Evolutionary conservation across 2,797 vertebrate species (phyloP).

Genomic region (Lates japonicus): DNA sequence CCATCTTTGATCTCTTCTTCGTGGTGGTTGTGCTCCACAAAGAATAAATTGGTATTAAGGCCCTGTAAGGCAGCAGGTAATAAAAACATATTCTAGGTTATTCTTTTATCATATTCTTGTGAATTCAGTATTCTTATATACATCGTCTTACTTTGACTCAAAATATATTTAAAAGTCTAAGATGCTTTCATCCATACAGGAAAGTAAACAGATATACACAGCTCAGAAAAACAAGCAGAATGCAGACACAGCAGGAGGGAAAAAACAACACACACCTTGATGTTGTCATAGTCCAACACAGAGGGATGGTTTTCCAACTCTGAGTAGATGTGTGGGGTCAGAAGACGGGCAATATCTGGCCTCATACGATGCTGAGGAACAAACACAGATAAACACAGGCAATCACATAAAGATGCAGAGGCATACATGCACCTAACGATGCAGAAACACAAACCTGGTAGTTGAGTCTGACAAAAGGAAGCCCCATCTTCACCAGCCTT

Average conservation of each 20-base stretch:
- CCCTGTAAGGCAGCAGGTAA: slow-evolving; percentile 84
- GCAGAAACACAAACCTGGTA: slow-evolving; percentile 89
- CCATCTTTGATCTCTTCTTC: slow-evolving; percentile 92
- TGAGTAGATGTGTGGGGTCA: slow-evolving; percentile 93
- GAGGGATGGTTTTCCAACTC: slow-evolving; percentile 93
- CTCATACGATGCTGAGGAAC: slow-evolving; percentile 93
- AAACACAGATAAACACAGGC: slow-evolving; percentile 18
- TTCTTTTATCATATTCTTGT: slow-evolving; percentile 1
- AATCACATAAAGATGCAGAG: background rate
- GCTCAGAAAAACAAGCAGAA: slow-evolving; percentile 15
- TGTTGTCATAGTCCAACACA: slow-evolving; percentile 91
- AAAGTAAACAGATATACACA: slow-evolving; percentile 14
- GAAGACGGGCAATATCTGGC: slow-evolving; percentile 93
- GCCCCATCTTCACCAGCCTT: slow-evolving; percentile 90
- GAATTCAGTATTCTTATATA: background rate
- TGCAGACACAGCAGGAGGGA: slow-evolving; percentile 17
- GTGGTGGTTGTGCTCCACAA: slow-evolving; percentile 89
- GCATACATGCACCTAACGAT: background rate
- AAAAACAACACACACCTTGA: slow-evolving; percentile 87
- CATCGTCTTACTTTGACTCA: background rate
- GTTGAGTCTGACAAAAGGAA: slow-evolving; percentile 93
- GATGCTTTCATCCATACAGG: slow-evolving; percentile 3
- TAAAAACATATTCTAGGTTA: slow-evolving; percentile 3
- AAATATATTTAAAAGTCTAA: slow-evolving; percentile 27
- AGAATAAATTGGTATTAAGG: slow-evolving; percentile 90